These are phyloP conservation scores for Limnephilus marmoratus DNA, from an alignment of 2,888 invertebrate genomes.

Conservation along the genomic window DNA sequence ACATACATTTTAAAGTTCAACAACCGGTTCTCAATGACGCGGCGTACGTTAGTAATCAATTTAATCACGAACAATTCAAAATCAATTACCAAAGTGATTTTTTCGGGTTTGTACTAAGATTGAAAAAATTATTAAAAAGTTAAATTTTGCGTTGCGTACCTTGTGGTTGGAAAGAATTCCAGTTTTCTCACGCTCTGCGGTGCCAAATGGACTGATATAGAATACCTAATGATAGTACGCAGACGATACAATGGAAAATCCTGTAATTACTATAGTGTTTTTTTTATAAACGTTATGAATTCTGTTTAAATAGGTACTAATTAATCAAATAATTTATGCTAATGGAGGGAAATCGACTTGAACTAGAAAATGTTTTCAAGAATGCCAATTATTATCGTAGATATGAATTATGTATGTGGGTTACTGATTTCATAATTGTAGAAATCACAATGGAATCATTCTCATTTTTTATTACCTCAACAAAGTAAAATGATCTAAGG, in stretches of 20 bases:
- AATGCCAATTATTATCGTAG: no score
- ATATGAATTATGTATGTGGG: not conserved
- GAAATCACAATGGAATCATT: not conserved
- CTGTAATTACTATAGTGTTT: no score
- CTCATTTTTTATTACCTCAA: not conserved
- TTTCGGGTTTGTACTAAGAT: not conserved
- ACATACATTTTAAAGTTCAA: not conserved
- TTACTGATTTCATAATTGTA: not conserved
- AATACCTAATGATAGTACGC: no score
- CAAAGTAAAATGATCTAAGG: not conserved
- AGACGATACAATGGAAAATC: no score
- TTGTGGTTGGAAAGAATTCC: no score
- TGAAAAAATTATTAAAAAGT: not conserved
- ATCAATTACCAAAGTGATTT: not conserved
- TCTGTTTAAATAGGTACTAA: no score
- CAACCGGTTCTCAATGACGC: not conserved
- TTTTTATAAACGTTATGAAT: no score
- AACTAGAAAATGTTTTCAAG: no score
- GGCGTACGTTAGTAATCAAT: not conserved
- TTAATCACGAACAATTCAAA: not conserved
- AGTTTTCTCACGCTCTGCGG: not conserved
- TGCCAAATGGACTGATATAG: not conserved
- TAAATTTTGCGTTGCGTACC: no score
- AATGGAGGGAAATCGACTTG: no score
- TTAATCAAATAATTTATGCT: no score